These are phyloP conservation scores for Solenopsis invicta DNA, from an alignment of 1,140 invertebrate genomes.

Conservation along the genomic window DNA sequence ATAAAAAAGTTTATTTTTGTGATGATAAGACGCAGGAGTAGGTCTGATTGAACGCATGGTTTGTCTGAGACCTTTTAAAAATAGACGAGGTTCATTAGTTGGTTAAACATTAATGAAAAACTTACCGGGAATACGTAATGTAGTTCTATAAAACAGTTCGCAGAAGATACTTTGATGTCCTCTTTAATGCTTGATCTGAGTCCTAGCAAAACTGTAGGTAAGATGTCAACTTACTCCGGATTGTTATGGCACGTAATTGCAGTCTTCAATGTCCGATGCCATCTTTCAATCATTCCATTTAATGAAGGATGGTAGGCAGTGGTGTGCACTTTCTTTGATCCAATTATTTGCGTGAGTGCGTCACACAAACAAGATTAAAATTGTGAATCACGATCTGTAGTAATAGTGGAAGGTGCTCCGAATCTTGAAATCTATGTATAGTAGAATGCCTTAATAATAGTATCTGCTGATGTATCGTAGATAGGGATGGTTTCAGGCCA, in stretches of 20 bases:
- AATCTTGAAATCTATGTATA: neutral
- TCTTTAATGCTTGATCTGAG: neutral
- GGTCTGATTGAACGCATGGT: neutral
- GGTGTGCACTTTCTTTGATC: neutral
- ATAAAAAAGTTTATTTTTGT: neutral
- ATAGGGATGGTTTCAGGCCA: neutral
- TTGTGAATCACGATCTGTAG: neutral
- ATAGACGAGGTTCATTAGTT: neutral
- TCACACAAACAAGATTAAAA: neutral
- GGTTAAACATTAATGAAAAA: neutral
- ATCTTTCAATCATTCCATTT: neutral
- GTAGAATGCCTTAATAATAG: neutral
- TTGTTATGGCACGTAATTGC: too few relatives aligned
- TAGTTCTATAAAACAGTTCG: neutral
- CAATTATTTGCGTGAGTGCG: neutral
- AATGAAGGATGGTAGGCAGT: neutral
- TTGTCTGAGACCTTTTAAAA: neutral
- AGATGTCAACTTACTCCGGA: too few relatives aligned
- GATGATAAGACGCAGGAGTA: neutral
- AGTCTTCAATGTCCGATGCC: too few relatives aligned
- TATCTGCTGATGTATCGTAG: neutral
- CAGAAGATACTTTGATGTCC: neutral
- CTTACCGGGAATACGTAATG: neutral
- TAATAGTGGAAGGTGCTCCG: neutral
- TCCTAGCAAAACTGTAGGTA: neutral